Evolutionary conservation across 1,140 invertebrate genomes (phyloP).

Genomic region (Drosophila busckii): DNA sequence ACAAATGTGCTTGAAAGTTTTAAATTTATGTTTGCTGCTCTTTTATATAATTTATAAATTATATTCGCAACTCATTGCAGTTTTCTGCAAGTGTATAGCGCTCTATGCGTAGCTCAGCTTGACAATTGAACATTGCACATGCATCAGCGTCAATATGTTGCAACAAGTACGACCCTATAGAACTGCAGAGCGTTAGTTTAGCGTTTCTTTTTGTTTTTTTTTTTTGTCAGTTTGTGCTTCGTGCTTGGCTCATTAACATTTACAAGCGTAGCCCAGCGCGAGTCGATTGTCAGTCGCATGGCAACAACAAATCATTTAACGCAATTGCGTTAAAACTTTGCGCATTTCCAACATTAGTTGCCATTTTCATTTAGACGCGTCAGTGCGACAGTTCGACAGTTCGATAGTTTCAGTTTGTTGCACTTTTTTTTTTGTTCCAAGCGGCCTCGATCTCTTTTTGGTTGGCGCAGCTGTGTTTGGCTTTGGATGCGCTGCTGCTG

Average conservation of each 20-base stretch:
- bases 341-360: slow-evolving; percentile 27
- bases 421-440: slow-evolving; percentile 31
- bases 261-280: slow-evolving; percentile 36
- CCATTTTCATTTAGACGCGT: slow-evolving; percentile 14
- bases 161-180: slow-evolving; percentile 22
- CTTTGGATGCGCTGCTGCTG: neutral
- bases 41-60: neutral
- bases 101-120: too few relatives aligned
- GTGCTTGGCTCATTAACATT: slow-evolving; percentile 48
- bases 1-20: too few relatives aligned
- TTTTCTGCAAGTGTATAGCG: neutral
- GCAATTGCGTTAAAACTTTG: slow-evolving; percentile 70
- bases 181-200: too few relatives aligned
- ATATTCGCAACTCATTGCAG: neutral
- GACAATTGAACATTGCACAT: slow-evolving; percentile 4
- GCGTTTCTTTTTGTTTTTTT: too few relatives aligned
- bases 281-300: neutral
- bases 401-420: slow-evolving; percentile 47
- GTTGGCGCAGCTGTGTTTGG: slow-evolving; percentile 1
- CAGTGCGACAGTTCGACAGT: slow-evolving; percentile 12
- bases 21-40: too few relatives aligned
- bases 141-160: slow-evolving; percentile 18
- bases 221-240: too few relatives aligned
- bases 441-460: slow-evolving; percentile 37
- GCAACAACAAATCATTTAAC: slow-evolving; percentile 55